These are phyloP conservation scores for Deilephila porcellus DNA, from an alignment of 2,888 invertebrate genomes.

Conservation along the genomic window DNA sequence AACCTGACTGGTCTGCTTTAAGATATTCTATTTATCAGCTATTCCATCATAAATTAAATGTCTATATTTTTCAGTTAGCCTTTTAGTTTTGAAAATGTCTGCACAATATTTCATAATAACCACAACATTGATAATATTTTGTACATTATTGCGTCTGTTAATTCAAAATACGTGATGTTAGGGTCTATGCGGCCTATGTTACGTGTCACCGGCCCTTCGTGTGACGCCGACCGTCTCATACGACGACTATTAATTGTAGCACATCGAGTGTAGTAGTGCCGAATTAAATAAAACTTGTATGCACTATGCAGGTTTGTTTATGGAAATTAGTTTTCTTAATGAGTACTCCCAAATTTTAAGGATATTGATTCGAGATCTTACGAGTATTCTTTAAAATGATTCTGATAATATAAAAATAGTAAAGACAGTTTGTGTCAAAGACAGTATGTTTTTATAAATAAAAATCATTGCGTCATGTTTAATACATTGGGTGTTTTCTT, in stretches of 20 bases:
- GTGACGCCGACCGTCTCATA: background rate
- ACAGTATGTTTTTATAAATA: too few species aligned
- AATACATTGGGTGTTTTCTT: too few species aligned
- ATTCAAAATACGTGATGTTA: conserved; percentile 10
- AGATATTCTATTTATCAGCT: too few species aligned
- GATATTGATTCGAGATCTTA: background rate
- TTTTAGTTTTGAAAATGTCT: conserved; percentile 12
- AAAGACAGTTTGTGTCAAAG: too few species aligned
- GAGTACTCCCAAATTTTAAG: background rate
- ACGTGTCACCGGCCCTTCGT: background rate
- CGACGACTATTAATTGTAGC: conserved; percentile 33
- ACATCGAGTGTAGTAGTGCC: conserved; percentile 48
- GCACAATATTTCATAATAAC: background rate
- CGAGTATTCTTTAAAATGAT: too few species aligned
- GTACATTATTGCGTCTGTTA: conserved; percentile 13
- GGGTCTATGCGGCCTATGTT: background rate
- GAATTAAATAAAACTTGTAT: conserved; percentile 40
- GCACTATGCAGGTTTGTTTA: conserved; percentile 19
- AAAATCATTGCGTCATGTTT: too few species aligned
- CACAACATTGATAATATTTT: conserved; percentile 5
- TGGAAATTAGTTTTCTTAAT: conserved; percentile 29
- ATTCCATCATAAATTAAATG: too few species aligned
- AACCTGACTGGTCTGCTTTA: too few species aligned
- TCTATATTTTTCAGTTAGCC: too few species aligned
- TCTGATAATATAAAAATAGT: too few species aligned